A percentile compares a stretch with the other conserved stretches of the same genome.
phyloP scores from a whole-genome alignment of 1,140 invertebrate genomes.

The Drosophila virilis region DNA sequence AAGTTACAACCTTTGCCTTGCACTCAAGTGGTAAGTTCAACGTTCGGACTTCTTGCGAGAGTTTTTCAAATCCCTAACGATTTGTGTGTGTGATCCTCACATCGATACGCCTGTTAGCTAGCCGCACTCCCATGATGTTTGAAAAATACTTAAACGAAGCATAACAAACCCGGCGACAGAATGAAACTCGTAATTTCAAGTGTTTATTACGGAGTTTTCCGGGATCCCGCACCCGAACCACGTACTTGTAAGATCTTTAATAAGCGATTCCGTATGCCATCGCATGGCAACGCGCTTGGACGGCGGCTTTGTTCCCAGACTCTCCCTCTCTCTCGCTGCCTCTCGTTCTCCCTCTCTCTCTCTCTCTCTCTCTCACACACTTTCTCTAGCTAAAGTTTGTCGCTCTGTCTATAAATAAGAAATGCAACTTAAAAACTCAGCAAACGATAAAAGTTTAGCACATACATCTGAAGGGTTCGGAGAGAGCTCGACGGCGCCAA shows the following conservation, averaged over 20 bases:
- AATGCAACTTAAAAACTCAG: slow-evolving; percentile 62
- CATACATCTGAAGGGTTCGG: slow-evolving; percentile 42
- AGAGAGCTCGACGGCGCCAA: slow-evolving; percentile 55
- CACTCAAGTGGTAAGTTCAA: slow-evolving; percentile 24
- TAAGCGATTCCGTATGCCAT: slow-evolving; percentile 55
- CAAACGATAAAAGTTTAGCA: slow-evolving; percentile 71
- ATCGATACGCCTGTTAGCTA: slow-evolving; percentile 60
- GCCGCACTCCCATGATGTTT: slow-evolving; percentile 38
- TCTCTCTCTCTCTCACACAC: background rate
- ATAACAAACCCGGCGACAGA: slow-evolving; percentile 32
- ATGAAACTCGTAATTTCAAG: slow-evolving; percentile 61
- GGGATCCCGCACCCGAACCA: background rate
- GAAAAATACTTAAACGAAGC: slow-evolving; percentile 60
- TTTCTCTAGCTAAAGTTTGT: slow-evolving; percentile 37
- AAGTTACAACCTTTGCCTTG: background rate
- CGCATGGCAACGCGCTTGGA: slow-evolving; percentile 50
- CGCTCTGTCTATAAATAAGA: slow-evolving; percentile 67
- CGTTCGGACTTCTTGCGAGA: background rate
- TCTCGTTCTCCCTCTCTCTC: too few species aligned
- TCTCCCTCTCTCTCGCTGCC: background rate
- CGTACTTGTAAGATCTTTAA: slow-evolving; percentile 44
- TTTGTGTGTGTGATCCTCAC: slow-evolving; percentile 61
- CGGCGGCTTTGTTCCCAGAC: slow-evolving; percentile 40
- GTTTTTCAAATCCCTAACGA: background rate
- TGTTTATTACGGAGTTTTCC: slow-evolving; percentile 46